Conservation (phyloP, 2,797 vertebrate species). For the Muraenolepis orangiensis region DNA sequence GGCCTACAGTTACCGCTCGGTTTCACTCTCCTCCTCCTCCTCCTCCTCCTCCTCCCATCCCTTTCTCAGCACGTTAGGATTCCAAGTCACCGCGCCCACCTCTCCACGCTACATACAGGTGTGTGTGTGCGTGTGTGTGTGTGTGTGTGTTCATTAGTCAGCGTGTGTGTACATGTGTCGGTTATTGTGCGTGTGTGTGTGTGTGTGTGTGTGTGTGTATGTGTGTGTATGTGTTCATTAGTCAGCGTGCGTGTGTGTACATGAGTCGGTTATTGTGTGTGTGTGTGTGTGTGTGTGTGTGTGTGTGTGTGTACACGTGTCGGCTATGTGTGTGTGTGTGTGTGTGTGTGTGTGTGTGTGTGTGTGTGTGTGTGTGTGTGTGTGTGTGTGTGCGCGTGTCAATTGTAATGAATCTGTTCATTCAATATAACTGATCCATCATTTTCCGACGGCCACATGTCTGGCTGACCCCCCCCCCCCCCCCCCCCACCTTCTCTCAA, state of each 20-base stretch:
- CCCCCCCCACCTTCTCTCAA: slow-evolving; percentile 22
- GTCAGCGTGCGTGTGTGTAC: background rate
- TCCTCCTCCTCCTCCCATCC: slow-evolving; percentile 47
- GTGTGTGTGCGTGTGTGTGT: slow-evolving; percentile 49
- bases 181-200: no score
- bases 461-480: slow-evolving; percentile 9
- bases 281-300: background rate
- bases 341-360: slow-evolving; percentile 29
- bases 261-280: no score
- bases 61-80: slow-evolving; percentile 58
- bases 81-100: slow-evolving; percentile 48
- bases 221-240: background rate
- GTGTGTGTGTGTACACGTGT: background rate
- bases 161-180: background rate
- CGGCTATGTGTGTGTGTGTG: background rate
- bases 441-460: slow-evolving; percentile 14
- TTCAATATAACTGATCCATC: slow-evolving; percentile 35
- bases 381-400: slow-evolving; percentile 32
- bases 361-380: background rate
- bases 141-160: background rate
- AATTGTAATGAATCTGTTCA: slow-evolving; percentile 43
- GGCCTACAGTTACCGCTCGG: slow-evolving; percentile 41
- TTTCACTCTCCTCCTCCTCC: slow-evolving; percentile 49
- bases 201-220: no score
- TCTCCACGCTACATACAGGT: slow-evolving; percentile 49